A percentile compares a stretch with the other conserved stretches of the same genome.
These are phyloP conservation scores for Okapia johnstoni DNA, from an alignment of 2,113 vertebrate genomes.

Conservation along the genomic window DNA sequence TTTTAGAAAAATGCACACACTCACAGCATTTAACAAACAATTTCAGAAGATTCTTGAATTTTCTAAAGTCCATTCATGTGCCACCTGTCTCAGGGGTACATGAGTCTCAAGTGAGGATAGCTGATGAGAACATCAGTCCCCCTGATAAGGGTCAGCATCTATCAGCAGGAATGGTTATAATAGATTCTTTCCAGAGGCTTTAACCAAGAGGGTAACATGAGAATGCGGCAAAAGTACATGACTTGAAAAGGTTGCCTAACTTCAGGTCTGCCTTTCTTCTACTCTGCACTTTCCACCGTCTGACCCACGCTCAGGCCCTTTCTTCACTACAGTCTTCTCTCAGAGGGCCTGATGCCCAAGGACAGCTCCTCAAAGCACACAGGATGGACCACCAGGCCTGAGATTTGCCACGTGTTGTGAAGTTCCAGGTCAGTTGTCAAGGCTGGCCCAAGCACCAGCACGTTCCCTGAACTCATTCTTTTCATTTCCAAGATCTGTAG, in stretches of 20 bases:
- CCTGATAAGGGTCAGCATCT: not conserved
- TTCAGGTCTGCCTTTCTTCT: not conserved
- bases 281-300: not conserved
- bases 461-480: not conserved
- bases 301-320: not conserved
- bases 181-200: not conserved
- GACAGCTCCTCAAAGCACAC: not conserved
- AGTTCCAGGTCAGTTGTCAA: not conserved
- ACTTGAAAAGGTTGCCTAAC: not conserved
- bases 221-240: not conserved
- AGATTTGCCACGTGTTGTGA: not conserved
- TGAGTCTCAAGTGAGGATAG: not conserved
- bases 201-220: not conserved
- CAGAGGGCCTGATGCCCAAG: not conserved
- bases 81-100: not conserved
- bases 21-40: not conserved
- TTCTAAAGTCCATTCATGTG: not conserved
- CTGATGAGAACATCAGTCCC: not conserved
- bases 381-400: not conserved
- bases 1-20: not conserved
- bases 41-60: conserved; percentile 11
- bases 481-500: not conserved
- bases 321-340: not conserved
- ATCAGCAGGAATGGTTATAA: not conserved
- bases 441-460: not conserved